phyloP scores from a whole-genome alignment of 2,113 vertebrate genomes.

The Isurus oxyrinchus region DNA sequence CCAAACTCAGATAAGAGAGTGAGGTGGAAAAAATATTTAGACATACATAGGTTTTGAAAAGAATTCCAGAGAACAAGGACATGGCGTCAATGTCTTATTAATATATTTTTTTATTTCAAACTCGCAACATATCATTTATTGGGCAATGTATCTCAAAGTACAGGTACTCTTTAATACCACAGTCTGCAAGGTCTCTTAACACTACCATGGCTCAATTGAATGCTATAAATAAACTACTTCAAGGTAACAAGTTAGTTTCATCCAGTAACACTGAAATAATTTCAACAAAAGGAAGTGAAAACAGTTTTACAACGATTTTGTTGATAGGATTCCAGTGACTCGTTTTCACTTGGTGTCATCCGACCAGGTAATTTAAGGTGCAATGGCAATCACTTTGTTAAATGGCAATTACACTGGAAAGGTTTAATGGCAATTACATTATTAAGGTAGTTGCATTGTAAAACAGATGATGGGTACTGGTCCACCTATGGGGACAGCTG shows the following conservation, averaged over 20 bases:
- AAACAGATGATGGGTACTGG: no score
- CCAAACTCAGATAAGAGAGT: no score
- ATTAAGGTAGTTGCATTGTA: no score
- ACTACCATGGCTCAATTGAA: not conserved
- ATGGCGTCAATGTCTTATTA: no score
- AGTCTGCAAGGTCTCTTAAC: not conserved
- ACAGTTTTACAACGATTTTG: not conserved
- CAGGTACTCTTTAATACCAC: not conserved
- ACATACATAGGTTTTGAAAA: not conserved
- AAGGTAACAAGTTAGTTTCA: no score
- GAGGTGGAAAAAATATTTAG: not conserved
- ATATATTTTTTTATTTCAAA: no score
- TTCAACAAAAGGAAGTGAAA: not conserved
- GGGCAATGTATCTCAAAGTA: not conserved
- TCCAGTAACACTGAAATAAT: not conserved
- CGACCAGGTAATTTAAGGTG: slow-evolving; percentile 65
- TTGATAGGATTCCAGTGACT: not conserved
- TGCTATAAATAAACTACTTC: not conserved
- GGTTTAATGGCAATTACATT: no score
- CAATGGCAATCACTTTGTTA: no score
- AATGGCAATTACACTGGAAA: no score
- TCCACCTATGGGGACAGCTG: no score
- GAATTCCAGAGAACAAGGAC: not conserved
- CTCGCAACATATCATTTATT: not conserved
- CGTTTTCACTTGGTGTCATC: slow-evolving; percentile 64